Evolutionary conservation across 2,113 vertebrate species (phyloP).

Genomic region (Toxotes jaculatrix): DNA sequence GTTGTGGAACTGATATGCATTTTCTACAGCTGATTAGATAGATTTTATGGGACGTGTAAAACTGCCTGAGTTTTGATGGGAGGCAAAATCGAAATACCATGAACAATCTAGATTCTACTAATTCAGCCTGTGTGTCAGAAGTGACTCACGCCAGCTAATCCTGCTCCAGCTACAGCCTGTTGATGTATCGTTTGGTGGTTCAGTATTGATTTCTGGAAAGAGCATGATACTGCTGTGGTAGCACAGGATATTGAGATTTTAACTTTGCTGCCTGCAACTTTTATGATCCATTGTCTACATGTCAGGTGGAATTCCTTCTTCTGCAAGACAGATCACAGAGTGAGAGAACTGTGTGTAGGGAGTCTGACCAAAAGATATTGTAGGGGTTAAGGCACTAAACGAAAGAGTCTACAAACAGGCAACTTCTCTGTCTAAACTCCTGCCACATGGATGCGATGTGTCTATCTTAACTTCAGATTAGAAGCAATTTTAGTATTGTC

Average conservation of each 20-base stretch:
- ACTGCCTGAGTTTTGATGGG: conserved; percentile 14
- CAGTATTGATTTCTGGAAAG: conserved; percentile 48
- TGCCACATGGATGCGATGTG: background rate
- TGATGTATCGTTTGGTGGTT: conserved; percentile 45
- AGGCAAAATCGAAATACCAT: conserved; percentile 10
- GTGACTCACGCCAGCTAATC: conserved; percentile 18
- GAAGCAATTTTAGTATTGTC: background rate
- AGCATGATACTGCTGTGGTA: conserved; percentile 32
- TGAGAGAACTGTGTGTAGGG: background rate
- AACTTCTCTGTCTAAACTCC: conserved; percentile 6
- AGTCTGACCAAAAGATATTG: conserved; percentile 30
- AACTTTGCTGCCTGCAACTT: conserved; percentile 35
- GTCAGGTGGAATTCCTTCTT: background rate
- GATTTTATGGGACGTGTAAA: conserved; percentile 14
- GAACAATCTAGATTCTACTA: conserved; percentile 24
- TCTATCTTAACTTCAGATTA: background rate
- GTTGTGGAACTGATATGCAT: conserved; percentile 3
- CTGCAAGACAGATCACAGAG: conserved; percentile 2
- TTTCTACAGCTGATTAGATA: conserved; percentile 34
- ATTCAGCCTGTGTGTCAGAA: conserved; percentile 16
- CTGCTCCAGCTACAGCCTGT: conserved; percentile 27
- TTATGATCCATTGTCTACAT: conserved; percentile 12
- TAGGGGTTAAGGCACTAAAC: conserved; percentile 22
- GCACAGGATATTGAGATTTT: conserved; percentile 56
- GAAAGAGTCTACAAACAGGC: conserved; percentile 19